Base-by-base conservation (phyloP, 2,888 invertebrate species). In the Xestia c-nigrum region DNA sequence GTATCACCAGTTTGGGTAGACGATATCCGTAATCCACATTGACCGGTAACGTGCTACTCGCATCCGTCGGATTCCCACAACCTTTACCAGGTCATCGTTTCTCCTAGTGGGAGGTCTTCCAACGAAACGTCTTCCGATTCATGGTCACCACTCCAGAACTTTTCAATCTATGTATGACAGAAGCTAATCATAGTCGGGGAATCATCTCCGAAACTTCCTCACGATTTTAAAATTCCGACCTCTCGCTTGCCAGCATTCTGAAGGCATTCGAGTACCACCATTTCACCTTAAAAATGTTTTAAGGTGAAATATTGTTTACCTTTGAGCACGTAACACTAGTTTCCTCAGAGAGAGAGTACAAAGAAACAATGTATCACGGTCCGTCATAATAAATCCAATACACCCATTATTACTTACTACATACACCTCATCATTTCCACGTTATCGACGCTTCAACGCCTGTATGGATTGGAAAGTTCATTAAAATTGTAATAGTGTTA, bases 381-480 rank as follows among this genome's bases (percentile, higher is more conserved):
- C 59, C 12, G 64, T 83, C 77, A 65, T 70, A 74, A 80, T 80
- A 85, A 83, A 85, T 80, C 63, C 6, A 75, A 75, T 65, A 38
- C 46, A 70, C 24, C 21, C 24, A 65, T 57, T 46, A 74, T 80
- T 55, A 21, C n/a, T 65, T 74, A 31, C 55, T 52, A 43, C 64
- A 43, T 52, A 43, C 43, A n/a, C 47, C 59, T 74, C 84, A 81
- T 81, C 59, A 85, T 70, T 68, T 78, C 43, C 64, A 61, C 52
- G 24, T 80, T 72, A 79, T 82, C 52, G 64, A 77, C 57, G 74
- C 52, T 24, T 72, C 50, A 47, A 70, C 46, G 72, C 38, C 46
- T 38, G 46, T 59, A 46, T 61, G 66, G 12, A 81, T 85, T 85
- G 63, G 84, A 84, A 84, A 84, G 85, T 85, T 81, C 59, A 84